Evolutionary conservation across 30 jellyfish, hydroid and myxozoan genomes (phyloP), one percentile per base, ranked within the genome.

Genomic region (Aurelia sp.): DNA sequence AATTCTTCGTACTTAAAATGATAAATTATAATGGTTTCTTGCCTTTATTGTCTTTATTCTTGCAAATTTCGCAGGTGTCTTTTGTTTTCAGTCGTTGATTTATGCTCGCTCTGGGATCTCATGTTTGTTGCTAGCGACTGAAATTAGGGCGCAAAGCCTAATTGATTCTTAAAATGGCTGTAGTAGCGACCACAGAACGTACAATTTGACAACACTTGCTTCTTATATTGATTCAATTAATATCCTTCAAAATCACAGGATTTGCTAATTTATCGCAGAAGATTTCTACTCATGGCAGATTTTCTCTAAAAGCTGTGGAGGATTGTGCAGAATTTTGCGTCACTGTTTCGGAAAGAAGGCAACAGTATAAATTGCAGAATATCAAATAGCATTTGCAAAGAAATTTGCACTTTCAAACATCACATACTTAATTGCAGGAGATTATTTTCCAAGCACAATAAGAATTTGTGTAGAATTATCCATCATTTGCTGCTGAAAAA

Each of bases 51-150:
- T 38, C 50, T 38, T 38, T 22, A 72, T 35, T 20, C 22, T 31
- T 5, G 7, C 35, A 18, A 9, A 16, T 74, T 51, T 31, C 72
- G 85, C 85, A 74, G 85, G 74, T 74, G 52, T 70, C 72, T 50
- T 72, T 74, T 74, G 85, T 51, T 18, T 33, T 50, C 57, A n/a
- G 21, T 8, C 19, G 47, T 48, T 74, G 52, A 47, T 35, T 40
- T 47, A 47, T 40, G 57, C 30, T 63, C 33, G 52, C 74, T 33
- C 33, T 63, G 74, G 74, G 74, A 63, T 63, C 74, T 19, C 35
- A 74, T 58, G 53, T 70, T 51, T 16, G 70, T 48, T 51, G 62
- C 82, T 30, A 31, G 13, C 82, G 67, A 31, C 38, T 11, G 72
- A 52, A 38, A 47, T 6, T 47, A 38, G 85, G 85, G 74, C 85